Evolutionary conservation across 2,797 vertebrate species (phyloP), one percentile per base, ranked within the genome.

Genomic region (Graptemys geographica): DNA sequence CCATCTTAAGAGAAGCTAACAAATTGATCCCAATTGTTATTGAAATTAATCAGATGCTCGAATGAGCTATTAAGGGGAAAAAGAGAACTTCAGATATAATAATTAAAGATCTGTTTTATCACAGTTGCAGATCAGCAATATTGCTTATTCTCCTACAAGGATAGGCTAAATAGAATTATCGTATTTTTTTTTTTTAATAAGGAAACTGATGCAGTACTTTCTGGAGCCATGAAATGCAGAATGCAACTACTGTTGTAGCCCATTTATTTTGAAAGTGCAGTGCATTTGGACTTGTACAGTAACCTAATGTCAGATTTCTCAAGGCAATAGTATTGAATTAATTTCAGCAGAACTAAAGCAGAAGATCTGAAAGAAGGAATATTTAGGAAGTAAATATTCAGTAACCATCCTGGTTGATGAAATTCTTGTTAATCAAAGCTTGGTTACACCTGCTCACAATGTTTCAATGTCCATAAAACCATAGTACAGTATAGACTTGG

Each of bases 321-420:
- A 74, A 44, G 41, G 69, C 19, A 74, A 44, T 41, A 74, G 69
- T 52, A 13, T 1, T 55, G 81, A 33, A 74, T 0, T 2, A 83
- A 69, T 52, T 84, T 81, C 81, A 25, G 9, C 33, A 87, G 41
- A 25, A 79, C 83, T 44, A 44, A 65, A 15, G 27, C 78, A 55
- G 55, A 82, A 59, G 84, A 9, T 0, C 76, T 44, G 8, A 0
- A 37, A 0, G 56, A 37, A 3, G 0, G 41, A 76, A 51, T 79
- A 59, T 25, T 33, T 74, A 53, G 25, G 31, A 59, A 37, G 16
- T 1, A 1, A 41, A 23, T 31, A 1, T 11, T 80, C 37, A 69
- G 62, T 69, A 69, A n/a, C 33, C 62, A 31, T 15, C 16, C 49
- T 13, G 76, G 82, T 47, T 37, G 2, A 1, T 7, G 16, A 62